Percentiles rank a stretch among this genome's conserved stretches.
Conservation (phyloP, 2,113 vertebrate species). For the Delphinus delphis region DNA sequence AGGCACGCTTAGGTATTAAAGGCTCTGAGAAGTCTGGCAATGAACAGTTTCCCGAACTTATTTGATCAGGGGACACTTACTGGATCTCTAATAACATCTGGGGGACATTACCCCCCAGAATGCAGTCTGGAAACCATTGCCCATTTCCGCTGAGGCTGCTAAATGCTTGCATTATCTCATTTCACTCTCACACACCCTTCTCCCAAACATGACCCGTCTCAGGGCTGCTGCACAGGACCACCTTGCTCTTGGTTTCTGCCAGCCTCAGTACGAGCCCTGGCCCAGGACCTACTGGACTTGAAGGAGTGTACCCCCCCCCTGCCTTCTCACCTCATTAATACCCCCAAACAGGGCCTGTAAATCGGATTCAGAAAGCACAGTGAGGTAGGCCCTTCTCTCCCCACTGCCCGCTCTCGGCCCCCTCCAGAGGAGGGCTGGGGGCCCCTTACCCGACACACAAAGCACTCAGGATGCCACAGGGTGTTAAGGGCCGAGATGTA, state of each 20-base stretch:
- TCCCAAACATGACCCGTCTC: neutral
- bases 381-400: neutral
- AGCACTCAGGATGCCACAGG: constrained; percentile 98
- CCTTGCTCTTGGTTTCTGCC: neutral
- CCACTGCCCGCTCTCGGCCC: neutral
- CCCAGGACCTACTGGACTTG: neutral
- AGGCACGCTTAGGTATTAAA: neutral
- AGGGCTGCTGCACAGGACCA: neutral
- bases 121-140: neutral
- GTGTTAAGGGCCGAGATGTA: constrained; percentile 98
- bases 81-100: neutral
- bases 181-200: neutral
- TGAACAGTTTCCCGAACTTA: neutral
- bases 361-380: neutral
- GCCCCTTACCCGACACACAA: constrained; percentile 95
- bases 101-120: neutral
- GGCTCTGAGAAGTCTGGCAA: neutral
- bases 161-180: neutral
- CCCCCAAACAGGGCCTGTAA: neutral
- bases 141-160: neutral
- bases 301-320: neutral
- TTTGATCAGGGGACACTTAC: neutral
- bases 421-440: neutral
- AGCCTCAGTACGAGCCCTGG: neutral
- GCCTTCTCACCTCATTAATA: neutral